Percentiles rank a stretch among this genome's conserved stretches.
phyloP scores from a whole-genome alignment of 2,113 vertebrate genomes.

The Chroicocephalus ridibundus region DNA sequence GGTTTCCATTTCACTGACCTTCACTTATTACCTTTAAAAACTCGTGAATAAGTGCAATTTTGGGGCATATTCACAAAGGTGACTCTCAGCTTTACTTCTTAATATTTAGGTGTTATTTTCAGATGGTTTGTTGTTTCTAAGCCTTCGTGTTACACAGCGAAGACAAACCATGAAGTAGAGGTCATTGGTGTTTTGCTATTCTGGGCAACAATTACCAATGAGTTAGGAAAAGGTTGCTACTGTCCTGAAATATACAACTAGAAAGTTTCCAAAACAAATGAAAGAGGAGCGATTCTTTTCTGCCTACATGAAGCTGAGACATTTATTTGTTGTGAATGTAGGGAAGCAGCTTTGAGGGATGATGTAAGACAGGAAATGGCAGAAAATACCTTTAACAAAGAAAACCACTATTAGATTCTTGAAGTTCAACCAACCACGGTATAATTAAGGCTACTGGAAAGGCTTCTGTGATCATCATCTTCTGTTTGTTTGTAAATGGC shows the following conservation, averaged over 20 bases:
- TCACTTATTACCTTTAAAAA: background rate
- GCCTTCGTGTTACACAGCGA: background rate
- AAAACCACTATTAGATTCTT: background rate
- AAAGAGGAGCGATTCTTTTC: background rate
- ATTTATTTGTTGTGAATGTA: background rate
- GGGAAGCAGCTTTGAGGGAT: background rate
- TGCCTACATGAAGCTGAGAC: background rate
- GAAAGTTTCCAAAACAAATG: background rate
- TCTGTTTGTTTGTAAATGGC: background rate
- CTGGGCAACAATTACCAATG: background rate
- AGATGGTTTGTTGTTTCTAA: background rate
- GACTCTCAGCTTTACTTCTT: background rate
- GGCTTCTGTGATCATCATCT: background rate
- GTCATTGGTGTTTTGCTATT: background rate
- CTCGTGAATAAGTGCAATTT: background rate
- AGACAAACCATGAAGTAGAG: background rate
- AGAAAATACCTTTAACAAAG: background rate
- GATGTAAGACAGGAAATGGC: background rate
- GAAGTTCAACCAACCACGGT: background rate
- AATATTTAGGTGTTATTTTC: background rate
- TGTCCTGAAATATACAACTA: background rate
- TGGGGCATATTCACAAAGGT: background rate
- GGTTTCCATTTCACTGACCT: background rate
- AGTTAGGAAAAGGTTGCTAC: background rate
- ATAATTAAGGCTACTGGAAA: background rate